Percentiles rank a stretch among this genome's conserved stretches.
These are phyloP conservation scores for Paedocypris sp. DNA, from an alignment of 2,113 vertebrate species.

Conservation along the genomic window DNA sequence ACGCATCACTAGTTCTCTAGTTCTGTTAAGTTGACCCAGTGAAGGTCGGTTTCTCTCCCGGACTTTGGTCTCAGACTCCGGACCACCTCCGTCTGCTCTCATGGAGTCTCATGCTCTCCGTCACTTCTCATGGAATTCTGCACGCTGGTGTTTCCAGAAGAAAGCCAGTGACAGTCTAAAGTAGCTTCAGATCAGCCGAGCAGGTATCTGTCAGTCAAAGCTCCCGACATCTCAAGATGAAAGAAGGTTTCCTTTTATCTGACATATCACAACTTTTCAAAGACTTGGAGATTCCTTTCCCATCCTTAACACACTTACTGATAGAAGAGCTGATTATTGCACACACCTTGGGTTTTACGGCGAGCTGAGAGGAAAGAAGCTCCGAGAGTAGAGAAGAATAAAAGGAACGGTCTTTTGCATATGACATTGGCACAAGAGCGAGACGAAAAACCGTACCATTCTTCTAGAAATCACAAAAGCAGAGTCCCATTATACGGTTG, in stretches of 20 bases:
- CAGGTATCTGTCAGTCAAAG: slow-evolving; percentile 7
- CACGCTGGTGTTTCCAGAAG: background rate
- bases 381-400: background rate
- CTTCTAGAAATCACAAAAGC: too few species aligned
- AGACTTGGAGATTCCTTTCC: background rate
- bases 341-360: background rate
- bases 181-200: slow-evolving; percentile 14
- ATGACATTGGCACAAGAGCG: background rate
- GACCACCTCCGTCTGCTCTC: background rate
- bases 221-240: slow-evolving; percentile 6
- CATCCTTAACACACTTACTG: background rate
- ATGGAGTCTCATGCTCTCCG: background rate
- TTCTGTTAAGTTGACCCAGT: too few species aligned
- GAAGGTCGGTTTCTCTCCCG: too few species aligned
- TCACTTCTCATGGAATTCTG: background rate
- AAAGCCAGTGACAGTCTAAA: background rate
- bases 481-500: too few species aligned
- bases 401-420: background rate
- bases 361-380: background rate
- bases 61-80: background rate
- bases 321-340: background rate
- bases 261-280: slow-evolving; percentile 17
- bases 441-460: background rate
- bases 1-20: too few species aligned
- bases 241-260: slow-evolving; percentile 13